Evolutionary conservation across 1,140 invertebrate species (phyloP), one percentile per base, ranked within the genome.

Genomic region (Atta colombica): DNA sequence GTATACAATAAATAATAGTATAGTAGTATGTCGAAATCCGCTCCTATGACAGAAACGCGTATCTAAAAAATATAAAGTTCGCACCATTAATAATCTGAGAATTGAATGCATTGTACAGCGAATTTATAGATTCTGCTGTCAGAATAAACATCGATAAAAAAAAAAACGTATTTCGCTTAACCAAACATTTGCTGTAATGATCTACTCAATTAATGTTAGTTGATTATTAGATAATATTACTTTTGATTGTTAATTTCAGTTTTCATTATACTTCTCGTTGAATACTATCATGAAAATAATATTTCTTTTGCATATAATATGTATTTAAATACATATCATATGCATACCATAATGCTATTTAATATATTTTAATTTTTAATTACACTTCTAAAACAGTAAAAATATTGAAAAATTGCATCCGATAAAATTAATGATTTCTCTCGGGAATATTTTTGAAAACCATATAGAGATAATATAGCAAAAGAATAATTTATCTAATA

Each of bases 31-130:
- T 81, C 31, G 65, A 58, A 81, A 69, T 58, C 14, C 35, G 31
- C 31, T 16, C 16, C 66, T 58, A 16, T 28, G 18, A 35, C 39
- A 81, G 21, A 72, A 71, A 71, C 45, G 66, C 53, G 31, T 68
- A 58, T 80, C 28, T 71, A 72, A 81, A 81, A 81, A 81, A 71
- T 81, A 81, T 61, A 58, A 81, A 81, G 53, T 71, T 71, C 25
- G 21, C 35, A 16, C 66, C 35, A 81, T 81, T 81, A 81, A 72
- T 81, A 72, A 71, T 58, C 53, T 81, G 53, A 81, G 66, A 45
- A 81, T 35, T n/a, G 66, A 81, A 71, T 55, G 16, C 18, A 60
- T 81, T 81, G 65, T 81, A 28, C 5, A 21, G 77, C 14, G 21
- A 14, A 81, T 81, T 81, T 81, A 60, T 81, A 31, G 18, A 39